Base-by-base conservation (phyloP, 2,888 invertebrate genomes). In the Apocheima hispidaria region DNA sequence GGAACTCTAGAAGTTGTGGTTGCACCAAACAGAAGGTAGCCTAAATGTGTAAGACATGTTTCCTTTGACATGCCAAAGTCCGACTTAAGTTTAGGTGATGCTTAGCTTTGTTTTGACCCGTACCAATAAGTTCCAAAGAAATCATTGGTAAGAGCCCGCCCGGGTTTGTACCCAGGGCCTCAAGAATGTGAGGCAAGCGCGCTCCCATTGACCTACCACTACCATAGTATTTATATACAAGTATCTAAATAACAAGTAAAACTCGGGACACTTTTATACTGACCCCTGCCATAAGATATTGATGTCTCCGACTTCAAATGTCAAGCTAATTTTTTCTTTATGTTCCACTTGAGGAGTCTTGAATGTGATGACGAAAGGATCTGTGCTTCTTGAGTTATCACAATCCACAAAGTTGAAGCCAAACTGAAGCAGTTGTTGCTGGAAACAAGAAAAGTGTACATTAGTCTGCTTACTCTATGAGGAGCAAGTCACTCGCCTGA, bases 251-350 rank as follows among this genome's bases (percentile, higher is more conserved):
- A n/a, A n/a, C n/a, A n/a, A n/a, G n/a, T n/a, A n/a, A 26, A 26
- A n/a, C 12, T 33, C 1, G 33, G 0, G 2, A 33, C 2, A 18
- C n/a, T 7, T n/a, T 26, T 26, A 50, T 50, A 75, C 73, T 71
- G 73, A 92, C 92, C 84, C 78, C 79, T 88, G 85, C 87, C 88
- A 92, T 61, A 91, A 87, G 21, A 81, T 77, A 28, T 79, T 78
- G 1, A 92, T 73, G 67, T 90, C 89, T 14, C 85, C 88, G 68
- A 89, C 73, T 63, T 90, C 84, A 76, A 91, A 88, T 9, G 81
- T 73, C 21, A 91, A 49, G 7, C 71, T 82, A 1, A 90, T 23
- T 69, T 87, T 88, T 40, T 89, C 82, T 62, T 86, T 90, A 40
- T 77, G 71, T 30, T 86, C 83, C 10, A 75, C 76, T 69, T 84